These are phyloP conservation scores for Chiloscyllium plagiosum DNA, from an alignment of 2,113 vertebrate genomes.

Conservation along the genomic window DNA sequence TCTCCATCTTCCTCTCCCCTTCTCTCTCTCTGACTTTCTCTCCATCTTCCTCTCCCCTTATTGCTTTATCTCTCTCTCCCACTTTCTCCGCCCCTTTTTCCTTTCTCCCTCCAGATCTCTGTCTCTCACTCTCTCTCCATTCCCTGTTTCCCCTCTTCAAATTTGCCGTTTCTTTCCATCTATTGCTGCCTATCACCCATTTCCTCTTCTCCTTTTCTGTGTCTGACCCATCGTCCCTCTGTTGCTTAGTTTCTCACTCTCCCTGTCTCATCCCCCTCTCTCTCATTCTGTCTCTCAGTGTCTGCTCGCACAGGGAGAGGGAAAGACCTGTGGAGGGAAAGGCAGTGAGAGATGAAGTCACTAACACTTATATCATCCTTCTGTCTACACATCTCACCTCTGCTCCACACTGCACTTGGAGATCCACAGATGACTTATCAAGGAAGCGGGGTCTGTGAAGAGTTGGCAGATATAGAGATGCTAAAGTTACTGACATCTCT, in stretches of 20 bases:
- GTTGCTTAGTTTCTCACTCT: neutral
- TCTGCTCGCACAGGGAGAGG: neutral
- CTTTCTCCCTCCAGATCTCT: neutral
- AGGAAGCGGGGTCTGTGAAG: neutral
- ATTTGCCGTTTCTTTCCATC: too few species aligned
- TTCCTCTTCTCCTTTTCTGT: neutral
- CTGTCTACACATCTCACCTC: constrained; percentile 18
- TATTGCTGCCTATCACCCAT: neutral
- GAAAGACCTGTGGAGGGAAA: neutral
- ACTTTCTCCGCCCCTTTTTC: neutral
- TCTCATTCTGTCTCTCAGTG: neutral
- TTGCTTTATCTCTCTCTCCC: neutral
- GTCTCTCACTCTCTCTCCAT: neutral
- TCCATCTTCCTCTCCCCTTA: neutral
- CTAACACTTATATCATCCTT: neutral
- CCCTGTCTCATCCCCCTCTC: neutral
- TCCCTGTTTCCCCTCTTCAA: neutral
- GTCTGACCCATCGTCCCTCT: neutral
- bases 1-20: neutral
- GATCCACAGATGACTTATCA: neutral
- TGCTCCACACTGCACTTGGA: neutral
- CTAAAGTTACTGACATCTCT: neutral
- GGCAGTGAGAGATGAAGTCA: neutral
- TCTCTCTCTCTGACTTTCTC: neutral
- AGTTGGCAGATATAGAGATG: neutral